Evolutionary conservation across 2,888 invertebrate species (phyloP).

Genomic region (Lasioglossum oenotherae): DNA sequence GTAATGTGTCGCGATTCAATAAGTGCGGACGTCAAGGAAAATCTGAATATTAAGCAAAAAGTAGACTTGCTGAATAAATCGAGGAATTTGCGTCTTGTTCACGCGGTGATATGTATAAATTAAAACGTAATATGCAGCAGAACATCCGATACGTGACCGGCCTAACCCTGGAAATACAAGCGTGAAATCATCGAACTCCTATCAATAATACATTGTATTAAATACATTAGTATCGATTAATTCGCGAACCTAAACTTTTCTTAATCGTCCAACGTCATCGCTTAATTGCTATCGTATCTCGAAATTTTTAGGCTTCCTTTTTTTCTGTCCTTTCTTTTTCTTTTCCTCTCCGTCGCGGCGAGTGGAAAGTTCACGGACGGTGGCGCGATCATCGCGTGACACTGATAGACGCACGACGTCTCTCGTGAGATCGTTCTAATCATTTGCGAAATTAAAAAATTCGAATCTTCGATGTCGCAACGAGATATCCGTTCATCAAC

Average conservation of each 20-base stretch:
- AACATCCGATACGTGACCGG: not conserved
- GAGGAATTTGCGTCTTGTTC: not conserved
- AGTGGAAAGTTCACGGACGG: slow-evolving; percentile 38
- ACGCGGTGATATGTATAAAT: not conserved
- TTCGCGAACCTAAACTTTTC: not conserved
- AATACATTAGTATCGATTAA: slow-evolving; percentile 13
- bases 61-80: not conserved
- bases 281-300: not conserved
- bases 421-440: slow-evolving; percentile 15
- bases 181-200: not conserved
- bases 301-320: not conserved
- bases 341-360: not conserved
- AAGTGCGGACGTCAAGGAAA: not conserved
- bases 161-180: slow-evolving; percentile 14
- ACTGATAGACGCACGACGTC: not conserved
- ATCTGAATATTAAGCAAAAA: not conserved
- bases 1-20: not conserved
- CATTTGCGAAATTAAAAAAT: slow-evolving; percentile 10
- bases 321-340: not conserved
- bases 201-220: not conserved
- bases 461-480: not conserved
- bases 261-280: not conserved
- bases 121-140: not conserved
- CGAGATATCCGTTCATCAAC: slow-evolving; percentile 3
- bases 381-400: slow-evolving; percentile 23